Base-by-base conservation (phyloP, 1,140 invertebrate species). In the Hyphantria cunea region DNA sequence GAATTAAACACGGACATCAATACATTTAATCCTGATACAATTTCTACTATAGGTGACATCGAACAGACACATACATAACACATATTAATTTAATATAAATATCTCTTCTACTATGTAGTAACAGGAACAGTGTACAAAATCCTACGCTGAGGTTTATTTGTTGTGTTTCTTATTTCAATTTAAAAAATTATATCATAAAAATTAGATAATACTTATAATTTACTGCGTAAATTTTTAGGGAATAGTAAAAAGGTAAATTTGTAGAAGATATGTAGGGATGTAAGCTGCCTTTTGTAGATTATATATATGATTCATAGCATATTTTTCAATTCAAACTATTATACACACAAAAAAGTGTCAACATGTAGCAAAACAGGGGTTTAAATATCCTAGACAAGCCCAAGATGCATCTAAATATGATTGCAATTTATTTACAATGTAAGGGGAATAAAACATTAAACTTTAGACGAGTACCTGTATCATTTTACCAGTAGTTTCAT, bases 191-290 rank as follows among this genome's bases (percentile, higher is more conserved):
- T 47, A 56, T 8, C n/a, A 41, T 44, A 10, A 58, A 48, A 17
- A 39, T 39, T 34, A 37, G 13, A 48, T 39, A 39, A 49, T 34
- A 34, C 45, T 58, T 58, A 58, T 58, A 14, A 17, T 42, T 37
- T 58, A 58, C 45, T 45, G 42, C 45, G 15, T 45, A 10, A 9
- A 17, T 49, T n/a, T 17, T 39, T 58, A 58, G 55, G 45, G 34
- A 58, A 58, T 31, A 34, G 31, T 58, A 58, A 17, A 55, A 41
- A 55, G 53, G 53, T 58, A 58, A 58, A 49, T 37, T 58, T 58
- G 44, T 58, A 58, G 34, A 58, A 58, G 55, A 58, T 58, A 58
- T 58, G 55, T 58, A 58, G 45, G 34, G 41, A 45, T 58, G 55
- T 17, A 58, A 39, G 17, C 17, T 25, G 17, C 17, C 17, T 25